Conservation (phyloP, 2,113 vertebrate species). For the Spea multiplicata region DNA sequence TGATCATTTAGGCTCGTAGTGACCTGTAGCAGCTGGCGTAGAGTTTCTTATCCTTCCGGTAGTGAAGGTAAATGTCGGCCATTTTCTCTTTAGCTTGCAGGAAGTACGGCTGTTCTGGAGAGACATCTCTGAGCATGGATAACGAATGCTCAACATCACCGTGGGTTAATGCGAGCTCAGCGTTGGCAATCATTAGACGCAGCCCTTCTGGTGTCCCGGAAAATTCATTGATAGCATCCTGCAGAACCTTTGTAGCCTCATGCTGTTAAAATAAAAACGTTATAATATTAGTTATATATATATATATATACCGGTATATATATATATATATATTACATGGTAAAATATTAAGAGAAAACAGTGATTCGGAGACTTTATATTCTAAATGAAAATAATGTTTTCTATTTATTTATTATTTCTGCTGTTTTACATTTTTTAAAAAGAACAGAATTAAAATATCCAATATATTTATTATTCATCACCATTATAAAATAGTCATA, state of each 20-base stretch:
- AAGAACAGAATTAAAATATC: no score
- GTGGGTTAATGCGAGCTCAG: constrained; percentile 83
- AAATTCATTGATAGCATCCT: constrained; percentile 95
- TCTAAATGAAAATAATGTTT: no score
- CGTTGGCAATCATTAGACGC: constrained; percentile 86
- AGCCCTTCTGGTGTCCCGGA: constrained; percentile 89
- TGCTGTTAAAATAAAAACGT: constrained; percentile 71
- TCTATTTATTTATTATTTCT: no score
- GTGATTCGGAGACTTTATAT: no score
- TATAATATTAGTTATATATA: no score
- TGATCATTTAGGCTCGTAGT: constrained; percentile 4
- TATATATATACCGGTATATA: no score
- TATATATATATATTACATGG: no score
- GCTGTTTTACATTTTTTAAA: no score
- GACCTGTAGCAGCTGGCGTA: constrained; percentile 93
- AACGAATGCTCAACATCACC: constrained; percentile 87
- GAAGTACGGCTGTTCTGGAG: constrained; percentile 88
- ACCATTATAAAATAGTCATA: no score
- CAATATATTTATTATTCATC: no score
- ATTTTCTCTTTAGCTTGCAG: constrained; percentile 93
- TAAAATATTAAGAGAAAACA: no score
- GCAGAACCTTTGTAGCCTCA: constrained; percentile 92
- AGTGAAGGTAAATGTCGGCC: constrained; percentile 88
- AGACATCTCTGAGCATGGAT: constrained; percentile 85
- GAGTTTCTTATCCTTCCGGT: constrained; percentile 88